Percentiles rank a stretch among this genome's conserved stretches.
phyloP scores from a whole-genome alignment of 2,888 invertebrate genomes.

The Erebia ligea region DNA sequence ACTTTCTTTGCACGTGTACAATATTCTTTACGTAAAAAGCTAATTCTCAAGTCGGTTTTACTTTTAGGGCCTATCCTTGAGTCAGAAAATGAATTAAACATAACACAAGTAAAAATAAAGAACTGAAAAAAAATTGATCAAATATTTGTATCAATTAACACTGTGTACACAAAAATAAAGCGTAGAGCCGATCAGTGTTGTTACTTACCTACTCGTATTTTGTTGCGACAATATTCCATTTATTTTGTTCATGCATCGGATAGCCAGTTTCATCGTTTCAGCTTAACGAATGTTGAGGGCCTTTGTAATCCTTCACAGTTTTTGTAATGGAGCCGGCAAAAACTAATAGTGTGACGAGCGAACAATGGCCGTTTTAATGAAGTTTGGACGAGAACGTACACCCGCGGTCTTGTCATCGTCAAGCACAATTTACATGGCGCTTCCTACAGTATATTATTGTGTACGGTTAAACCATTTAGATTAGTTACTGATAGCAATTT shows the following conservation, averaged over 20 bases:
- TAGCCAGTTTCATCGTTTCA: constrained; percentile 38
- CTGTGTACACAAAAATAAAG: constrained; percentile 38
- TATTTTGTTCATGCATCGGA: constrained; percentile 34
- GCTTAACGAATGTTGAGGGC: constrained; percentile 46
- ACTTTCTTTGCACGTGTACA: constrained; percentile 11
- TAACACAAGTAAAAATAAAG: not conserved
- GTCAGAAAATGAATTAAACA: too few species aligned
- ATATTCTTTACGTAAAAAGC: not conserved
- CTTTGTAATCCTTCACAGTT: constrained; percentile 56
- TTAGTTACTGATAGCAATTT: constrained; percentile 19
- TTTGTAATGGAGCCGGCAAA: constrained; percentile 61
- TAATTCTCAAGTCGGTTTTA: not conserved
- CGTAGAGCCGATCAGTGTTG: constrained; percentile 47
- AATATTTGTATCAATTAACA: constrained; percentile 9
- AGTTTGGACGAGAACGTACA: constrained; percentile 54
- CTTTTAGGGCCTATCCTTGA: too few species aligned
- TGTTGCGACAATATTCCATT: constrained; percentile 40
- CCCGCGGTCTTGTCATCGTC: constrained; percentile 42
- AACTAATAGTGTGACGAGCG: constrained; percentile 61
- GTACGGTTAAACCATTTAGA: constrained; percentile 21
- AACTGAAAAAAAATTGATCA: not conserved
- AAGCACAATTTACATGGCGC: constrained; percentile 37
- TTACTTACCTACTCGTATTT: constrained; percentile 40
- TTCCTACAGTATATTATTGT: constrained; percentile 15
- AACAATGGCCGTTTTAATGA: constrained; percentile 64